Evolutionary conservation across 1,140 invertebrate genomes (phyloP).

Genomic region (Heliconius melpomene): DNA sequence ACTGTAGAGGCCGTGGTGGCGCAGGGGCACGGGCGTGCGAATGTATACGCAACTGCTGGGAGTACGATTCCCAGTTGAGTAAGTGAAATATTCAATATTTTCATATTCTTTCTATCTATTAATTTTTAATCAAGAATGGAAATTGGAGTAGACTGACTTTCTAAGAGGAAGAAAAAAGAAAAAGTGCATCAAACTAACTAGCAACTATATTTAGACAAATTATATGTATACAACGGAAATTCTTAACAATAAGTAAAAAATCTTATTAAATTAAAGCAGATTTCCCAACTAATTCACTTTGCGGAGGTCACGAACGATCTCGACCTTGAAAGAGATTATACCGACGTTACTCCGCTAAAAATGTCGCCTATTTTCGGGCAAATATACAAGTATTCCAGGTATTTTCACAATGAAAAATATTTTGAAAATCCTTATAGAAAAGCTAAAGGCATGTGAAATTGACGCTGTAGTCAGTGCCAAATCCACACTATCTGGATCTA

Average conservation of each 20-base stretch:
- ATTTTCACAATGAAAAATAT: neutral
- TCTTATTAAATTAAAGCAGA: conserved; percentile 1
- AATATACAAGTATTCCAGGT: neutral
- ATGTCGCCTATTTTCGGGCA: neutral
- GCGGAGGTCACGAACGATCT: neutral
- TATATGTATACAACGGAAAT: neutral
- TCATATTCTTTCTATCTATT: too few species aligned
- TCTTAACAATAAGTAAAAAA: neutral
- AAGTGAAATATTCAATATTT: neutral
- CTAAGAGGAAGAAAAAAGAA: neutral
- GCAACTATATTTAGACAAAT: neutral
- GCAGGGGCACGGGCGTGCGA: neutral
- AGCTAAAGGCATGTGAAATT: neutral
- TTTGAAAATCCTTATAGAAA: neutral
- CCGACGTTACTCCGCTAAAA: neutral
- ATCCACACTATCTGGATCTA: too few species aligned
- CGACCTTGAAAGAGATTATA: conserved; percentile 10
- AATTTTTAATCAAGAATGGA: too few species aligned
- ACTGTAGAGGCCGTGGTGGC: neutral
- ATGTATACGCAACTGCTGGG: neutral
- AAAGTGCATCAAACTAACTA: neutral
- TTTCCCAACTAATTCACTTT: conserved; percentile 4
- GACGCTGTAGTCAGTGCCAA: too few species aligned
- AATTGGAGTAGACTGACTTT: too few species aligned
- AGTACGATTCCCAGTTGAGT: neutral